These are phyloP conservation scores for Zygogramma bicolorata DNA, from an alignment of 2,888 invertebrate species.

Conservation along the genomic window DNA sequence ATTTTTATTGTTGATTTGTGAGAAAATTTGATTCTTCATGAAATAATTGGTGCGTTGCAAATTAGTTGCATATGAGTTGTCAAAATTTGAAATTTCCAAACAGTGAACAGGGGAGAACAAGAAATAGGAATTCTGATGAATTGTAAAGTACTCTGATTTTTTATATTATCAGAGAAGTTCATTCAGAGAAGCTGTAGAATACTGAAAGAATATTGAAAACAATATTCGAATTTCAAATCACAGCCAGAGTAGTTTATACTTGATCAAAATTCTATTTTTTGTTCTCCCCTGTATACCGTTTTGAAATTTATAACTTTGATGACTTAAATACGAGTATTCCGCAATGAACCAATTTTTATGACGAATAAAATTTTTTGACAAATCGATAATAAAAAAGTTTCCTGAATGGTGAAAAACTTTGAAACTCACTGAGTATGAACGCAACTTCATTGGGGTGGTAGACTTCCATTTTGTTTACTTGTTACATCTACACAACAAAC, in stretches of 20 bases:
- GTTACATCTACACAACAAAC: not conserved
- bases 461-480: not conserved
- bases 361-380: not conserved
- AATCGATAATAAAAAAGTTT: not conserved
- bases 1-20: constrained; percentile 2
- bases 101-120: not conserved
- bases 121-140: too few species aligned
- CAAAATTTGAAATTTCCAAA: not conserved
- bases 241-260: too few species aligned
- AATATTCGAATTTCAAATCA: not conserved
- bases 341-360: not conserved
- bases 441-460: not conserved
- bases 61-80: not conserved
- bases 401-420: not conserved
- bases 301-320: not conserved
- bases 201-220: not conserved
- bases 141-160: not conserved
- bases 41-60: not conserved
- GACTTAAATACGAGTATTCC: not conserved
- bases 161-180: not conserved
- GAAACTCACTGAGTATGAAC: not conserved
- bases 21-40: not conserved
- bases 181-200: not conserved
- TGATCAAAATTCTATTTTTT: not conserved
- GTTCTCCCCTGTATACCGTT: not conserved